phyloP scores from a whole-genome alignment of 2,113 vertebrate genomes.

The Sialia sialis region DNA sequence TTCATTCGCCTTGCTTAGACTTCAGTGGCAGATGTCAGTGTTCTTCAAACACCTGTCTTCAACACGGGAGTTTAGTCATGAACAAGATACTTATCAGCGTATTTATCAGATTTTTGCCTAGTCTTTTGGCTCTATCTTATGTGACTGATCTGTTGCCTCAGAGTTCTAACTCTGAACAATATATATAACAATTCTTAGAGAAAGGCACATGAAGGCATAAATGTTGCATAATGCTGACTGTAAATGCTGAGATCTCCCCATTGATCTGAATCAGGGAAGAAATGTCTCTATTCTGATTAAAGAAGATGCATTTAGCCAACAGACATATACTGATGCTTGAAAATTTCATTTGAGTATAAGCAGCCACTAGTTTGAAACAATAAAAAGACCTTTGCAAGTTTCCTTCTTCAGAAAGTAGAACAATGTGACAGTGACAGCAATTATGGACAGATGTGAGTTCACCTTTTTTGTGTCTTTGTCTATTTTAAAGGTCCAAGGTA shows the following conservation, averaged over 20 bases:
- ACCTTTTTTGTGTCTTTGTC: neutral
- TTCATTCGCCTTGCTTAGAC: neutral
- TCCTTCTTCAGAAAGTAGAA: neutral
- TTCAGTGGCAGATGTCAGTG: neutral
- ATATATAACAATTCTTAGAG: neutral
- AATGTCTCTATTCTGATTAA: neutral
- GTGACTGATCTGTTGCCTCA: conserved; percentile 6
- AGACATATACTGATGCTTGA: neutral
- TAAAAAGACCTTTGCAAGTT: neutral
- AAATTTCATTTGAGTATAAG: neutral
- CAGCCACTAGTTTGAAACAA: neutral
- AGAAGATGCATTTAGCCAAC: neutral
- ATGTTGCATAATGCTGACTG: neutral
- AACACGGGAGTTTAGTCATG: neutral
- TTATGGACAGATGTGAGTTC: neutral
- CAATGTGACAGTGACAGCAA: neutral
- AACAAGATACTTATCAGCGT: neutral
- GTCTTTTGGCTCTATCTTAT: neutral
- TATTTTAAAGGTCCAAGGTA: conserved; percentile 10
- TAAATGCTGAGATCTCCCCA: neutral
- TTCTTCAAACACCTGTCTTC: neutral
- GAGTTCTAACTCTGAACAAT: neutral
- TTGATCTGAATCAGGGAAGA: neutral
- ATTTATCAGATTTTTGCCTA: neutral
- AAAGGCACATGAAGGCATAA: neutral